A percentile compares a stretch with the other conserved stretches of the same genome.
Evolutionary conservation across 2,888 invertebrate genomes (phyloP).

Genomic region (Temnothorax ravouxi): DNA sequence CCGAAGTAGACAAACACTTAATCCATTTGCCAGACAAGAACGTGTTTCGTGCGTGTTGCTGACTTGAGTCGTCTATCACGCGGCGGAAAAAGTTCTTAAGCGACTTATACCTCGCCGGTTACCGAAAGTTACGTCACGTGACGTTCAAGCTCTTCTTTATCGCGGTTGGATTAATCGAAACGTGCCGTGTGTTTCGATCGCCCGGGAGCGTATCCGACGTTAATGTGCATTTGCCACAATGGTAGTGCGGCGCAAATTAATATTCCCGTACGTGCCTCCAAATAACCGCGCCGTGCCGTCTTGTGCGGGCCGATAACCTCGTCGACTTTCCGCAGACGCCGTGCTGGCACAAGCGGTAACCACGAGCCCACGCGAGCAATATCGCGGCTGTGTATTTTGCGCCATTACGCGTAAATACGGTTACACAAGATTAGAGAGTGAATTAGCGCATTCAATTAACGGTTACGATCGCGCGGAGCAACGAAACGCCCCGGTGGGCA

Average conservation of each 20-base stretch:
- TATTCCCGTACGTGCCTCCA: conserved; percentile 72
- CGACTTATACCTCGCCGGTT: neutral
- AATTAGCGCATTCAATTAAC: conserved; percentile 85
- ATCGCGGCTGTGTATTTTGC: conserved; percentile 80
- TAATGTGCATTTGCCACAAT: conserved; percentile 63
- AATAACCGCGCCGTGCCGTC: conserved; percentile 61
- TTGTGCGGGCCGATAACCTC: conserved; percentile 16
- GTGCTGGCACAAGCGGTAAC: conserved; percentile 37
- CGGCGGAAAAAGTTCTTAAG: conserved; percentile 15
- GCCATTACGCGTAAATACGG: conserved; percentile 84
- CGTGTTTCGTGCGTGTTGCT: conserved; percentile 8
- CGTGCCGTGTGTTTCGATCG: neutral
- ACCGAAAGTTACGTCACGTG: conserved; percentile 37
- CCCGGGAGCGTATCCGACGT: conserved; percentile 64
- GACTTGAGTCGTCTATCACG: conserved; percentile 23
- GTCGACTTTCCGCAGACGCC: conserved; percentile 65
- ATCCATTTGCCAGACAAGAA: neutral
- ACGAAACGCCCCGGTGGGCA: conserved; percentile 27
- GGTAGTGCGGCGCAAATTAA: conserved; percentile 69
- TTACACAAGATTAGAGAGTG: conserved; percentile 83
- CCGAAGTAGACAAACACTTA: conserved; percentile 22
- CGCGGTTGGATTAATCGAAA: conserved; percentile 41
- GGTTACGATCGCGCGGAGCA: conserved; percentile 78
- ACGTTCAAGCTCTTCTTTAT: conserved; percentile 42
- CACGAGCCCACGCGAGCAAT: conserved; percentile 69